phyloP scores from a whole-genome alignment of 23 tunicate genomes.

The Trididemnum nubilum region DNA sequence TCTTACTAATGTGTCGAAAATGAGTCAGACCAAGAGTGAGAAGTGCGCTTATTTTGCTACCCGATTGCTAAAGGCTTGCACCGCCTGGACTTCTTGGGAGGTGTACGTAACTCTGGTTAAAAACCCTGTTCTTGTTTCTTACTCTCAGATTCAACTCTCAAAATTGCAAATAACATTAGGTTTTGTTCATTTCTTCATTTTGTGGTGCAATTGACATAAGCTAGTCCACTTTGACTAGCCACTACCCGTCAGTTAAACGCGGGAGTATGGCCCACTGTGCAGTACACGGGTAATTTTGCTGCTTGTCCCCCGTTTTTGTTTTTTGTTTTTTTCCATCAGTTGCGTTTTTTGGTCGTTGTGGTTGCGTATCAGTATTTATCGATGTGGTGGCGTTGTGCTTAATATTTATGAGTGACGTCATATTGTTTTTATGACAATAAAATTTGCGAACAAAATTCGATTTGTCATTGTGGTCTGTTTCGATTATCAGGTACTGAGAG shows the following conservation, averaged over 20 bases:
- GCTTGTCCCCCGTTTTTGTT: conserved; percentile 17
- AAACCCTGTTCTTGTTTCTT: no score
- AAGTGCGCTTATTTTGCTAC: no score
- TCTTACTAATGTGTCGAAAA: no score
- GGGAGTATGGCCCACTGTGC: conserved; percentile 13
- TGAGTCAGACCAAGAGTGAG: no score
- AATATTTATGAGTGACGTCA: conserved; percentile 31
- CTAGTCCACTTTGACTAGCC: not conserved
- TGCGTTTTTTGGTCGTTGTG: not conserved
- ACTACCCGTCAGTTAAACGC: not conserved
- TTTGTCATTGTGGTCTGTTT: no score
- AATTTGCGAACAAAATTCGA: conserved; percentile 7
- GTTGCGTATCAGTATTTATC: conserved; percentile 37
- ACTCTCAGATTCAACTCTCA: no score
- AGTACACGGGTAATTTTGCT: not conserved
- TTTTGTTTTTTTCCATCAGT: not conserved
- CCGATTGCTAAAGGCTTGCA: no score
- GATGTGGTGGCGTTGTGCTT: conserved; percentile 24
- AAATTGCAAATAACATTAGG: no score
- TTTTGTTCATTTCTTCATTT: not conserved
- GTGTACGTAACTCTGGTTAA: no score
- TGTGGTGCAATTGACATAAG: conserved; percentile 12
- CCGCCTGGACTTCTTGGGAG: no score
- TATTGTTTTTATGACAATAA: conserved; percentile 18
- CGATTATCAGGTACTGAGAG: no score